phyloP scores from a whole-genome alignment of 1,140 invertebrate species.

The Drosophila aff. region DNA sequence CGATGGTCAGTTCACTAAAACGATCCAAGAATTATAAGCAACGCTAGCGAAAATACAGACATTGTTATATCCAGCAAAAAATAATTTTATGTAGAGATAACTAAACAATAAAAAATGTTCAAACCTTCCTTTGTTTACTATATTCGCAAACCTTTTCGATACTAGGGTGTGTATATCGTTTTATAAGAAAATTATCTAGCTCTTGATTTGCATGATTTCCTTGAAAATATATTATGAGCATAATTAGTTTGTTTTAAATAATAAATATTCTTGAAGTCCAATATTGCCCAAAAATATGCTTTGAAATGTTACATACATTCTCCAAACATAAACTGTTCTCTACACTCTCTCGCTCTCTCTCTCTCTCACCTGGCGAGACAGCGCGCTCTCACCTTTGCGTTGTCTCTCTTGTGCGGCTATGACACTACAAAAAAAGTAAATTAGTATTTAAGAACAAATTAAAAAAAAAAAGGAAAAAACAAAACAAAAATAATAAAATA shows the following conservation, averaged over 20 bases:
- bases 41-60: no score
- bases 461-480: neutral
- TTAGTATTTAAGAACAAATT: neutral
- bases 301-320: neutral
- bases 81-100: no score
- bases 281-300: neutral
- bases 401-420: neutral
- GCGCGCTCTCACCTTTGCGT: neutral
- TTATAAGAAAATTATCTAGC: no score
- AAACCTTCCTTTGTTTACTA: neutral
- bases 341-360: neutral
- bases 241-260: neutral
- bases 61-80: no score
- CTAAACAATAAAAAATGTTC: neutral
- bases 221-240: neutral
- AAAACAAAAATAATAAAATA: neutral
- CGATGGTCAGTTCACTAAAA: no score
- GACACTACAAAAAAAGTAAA: neutral
- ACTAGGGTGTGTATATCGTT: neutral
- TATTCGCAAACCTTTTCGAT: neutral
- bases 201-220: neutral
- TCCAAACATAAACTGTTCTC: constrained; percentile 1
- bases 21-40: no score
- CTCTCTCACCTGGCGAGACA: constrained; percentile 8
- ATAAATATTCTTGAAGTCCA: neutral